Evolutionary conservation across 1,140 invertebrate species (phyloP).

Genomic region (Papilio polytes): DNA sequence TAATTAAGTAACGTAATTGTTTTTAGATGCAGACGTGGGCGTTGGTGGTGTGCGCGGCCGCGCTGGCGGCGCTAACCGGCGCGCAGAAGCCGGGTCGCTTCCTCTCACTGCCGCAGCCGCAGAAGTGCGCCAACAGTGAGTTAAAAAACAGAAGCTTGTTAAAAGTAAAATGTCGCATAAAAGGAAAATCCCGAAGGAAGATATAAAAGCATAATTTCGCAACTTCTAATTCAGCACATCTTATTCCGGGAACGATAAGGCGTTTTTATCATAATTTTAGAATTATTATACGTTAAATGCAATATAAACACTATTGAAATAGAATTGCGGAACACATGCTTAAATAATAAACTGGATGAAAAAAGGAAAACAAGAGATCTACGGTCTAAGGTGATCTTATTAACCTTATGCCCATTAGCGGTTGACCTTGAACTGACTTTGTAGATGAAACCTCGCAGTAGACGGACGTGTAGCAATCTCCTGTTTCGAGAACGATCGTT

Average conservation of each 20-base stretch:
- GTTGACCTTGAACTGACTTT: conserved; percentile 36
- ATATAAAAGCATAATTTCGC: too few relatives aligned
- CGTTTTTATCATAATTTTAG: too few relatives aligned
- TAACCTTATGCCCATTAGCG: conserved; percentile 30
- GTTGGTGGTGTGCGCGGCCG: conserved; percentile 71
- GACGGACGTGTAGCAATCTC: conserved; percentile 20
- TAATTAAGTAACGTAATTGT: conserved; percentile 7
- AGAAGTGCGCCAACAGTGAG: conserved; percentile 93
- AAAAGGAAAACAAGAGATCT: conserved; percentile 14
- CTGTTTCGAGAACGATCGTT: conserved; percentile 25
- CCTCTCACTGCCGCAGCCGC: conserved; percentile 89
- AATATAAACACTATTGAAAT: not conserved
- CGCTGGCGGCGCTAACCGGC: conserved; percentile 65
- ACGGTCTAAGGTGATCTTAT: not conserved
- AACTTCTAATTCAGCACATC: too few relatives aligned
- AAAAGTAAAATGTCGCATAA: not conserved
- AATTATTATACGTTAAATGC: too few relatives aligned
- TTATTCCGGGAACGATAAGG: too few relatives aligned
- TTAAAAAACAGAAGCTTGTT: conserved; percentile 52
- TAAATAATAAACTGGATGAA: not conserved
- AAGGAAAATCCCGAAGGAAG: not conserved
- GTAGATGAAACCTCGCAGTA: conserved; percentile 6
- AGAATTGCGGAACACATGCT: not conserved
- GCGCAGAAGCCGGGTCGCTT: conserved; percentile 88
- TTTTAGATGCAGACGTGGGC: conserved; percentile 79